Percentiles rank a stretch among this genome's conserved stretches.
Evolutionary conservation across 2,888 invertebrate genomes (phyloP).

Genomic region (Eumacrocentrus americanus): DNA sequence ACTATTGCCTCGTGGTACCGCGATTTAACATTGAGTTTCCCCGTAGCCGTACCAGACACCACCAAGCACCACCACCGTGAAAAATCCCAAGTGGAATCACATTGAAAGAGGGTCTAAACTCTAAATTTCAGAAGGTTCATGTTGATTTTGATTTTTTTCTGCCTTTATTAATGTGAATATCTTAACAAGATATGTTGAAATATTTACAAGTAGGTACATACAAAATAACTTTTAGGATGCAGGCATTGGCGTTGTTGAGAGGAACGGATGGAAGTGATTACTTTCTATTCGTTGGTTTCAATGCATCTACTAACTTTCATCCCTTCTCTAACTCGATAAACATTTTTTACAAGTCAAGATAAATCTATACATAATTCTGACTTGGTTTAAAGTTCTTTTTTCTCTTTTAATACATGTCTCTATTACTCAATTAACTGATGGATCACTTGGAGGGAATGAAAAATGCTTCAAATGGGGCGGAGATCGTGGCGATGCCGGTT

Average conservation of each 20-base stretch:
- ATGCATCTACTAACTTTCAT: not conserved
- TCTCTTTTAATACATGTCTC: too few species aligned
- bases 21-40: not conserved
- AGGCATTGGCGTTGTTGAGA: constrained; percentile 16
- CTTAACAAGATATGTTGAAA: not conserved
- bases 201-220: constrained; percentile 9
- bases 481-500: constrained; percentile 70
- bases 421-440: too few species aligned
- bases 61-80: not conserved
- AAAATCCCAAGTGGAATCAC: not conserved
- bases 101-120: too few species aligned
- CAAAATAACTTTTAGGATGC: constrained; percentile 14
- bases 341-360: too few species aligned
- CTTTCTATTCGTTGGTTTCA: not conserved
- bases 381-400: too few species aligned
- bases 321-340: too few species aligned
- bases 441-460: constrained; percentile 52
- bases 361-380: too few species aligned
- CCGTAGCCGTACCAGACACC: constrained; percentile 12
- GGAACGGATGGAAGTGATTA: constrained; percentile 5
- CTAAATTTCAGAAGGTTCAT: too few species aligned
- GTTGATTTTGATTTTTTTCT: constrained; percentile 1
- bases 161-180: not conserved
- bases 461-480: constrained; percentile 60
- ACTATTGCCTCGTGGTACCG: not conserved